Evolutionary conservation across 2,888 invertebrate genomes (phyloP).

Genomic region (Litoditis marina): DNA sequence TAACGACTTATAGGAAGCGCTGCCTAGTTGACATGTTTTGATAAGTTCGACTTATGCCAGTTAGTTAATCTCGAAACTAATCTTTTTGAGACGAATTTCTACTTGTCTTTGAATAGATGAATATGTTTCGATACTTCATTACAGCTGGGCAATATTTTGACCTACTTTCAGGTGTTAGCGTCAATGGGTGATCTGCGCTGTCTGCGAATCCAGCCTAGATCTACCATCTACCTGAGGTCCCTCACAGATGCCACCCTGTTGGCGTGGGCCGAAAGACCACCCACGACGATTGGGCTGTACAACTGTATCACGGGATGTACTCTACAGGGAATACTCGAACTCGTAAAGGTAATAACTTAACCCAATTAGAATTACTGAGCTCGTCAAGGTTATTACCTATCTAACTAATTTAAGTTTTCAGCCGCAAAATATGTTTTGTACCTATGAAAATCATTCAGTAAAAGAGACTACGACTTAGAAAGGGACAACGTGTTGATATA

Average conservation of each 20-base stretch:
- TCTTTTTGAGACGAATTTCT: too few relatives aligned
- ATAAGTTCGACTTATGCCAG: too few relatives aligned
- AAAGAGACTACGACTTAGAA: too few relatives aligned
- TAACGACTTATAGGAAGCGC: too few relatives aligned
- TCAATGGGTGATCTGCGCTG: constrained; percentile 18
- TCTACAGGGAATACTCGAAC: constrained; percentile 7
- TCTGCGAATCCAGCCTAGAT: constrained; percentile 28
- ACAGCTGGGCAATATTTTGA: too few relatives aligned
- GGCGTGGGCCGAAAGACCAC: constrained; percentile 18
- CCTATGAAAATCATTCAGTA: too few relatives aligned
- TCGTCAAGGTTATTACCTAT: not conserved
- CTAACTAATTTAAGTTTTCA: not conserved
- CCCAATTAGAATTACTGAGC: not conserved
- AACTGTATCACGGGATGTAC: constrained; percentile 6
- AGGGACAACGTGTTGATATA: too few relatives aligned
- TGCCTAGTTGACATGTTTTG: too few relatives aligned
- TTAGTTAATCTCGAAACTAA: too few relatives aligned
- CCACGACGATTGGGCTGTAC: not conserved
- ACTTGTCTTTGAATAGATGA: too few relatives aligned
- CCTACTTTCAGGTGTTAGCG: constrained; percentile 23
- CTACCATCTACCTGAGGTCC: constrained; percentile 21
- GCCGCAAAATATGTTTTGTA: too few relatives aligned
- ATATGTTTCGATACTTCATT: too few relatives aligned
- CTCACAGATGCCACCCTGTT: constrained; percentile 27
- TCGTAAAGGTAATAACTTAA: not conserved